A percentile compares a stretch with the other conserved stretches of the same genome.
phyloP scores from a whole-genome alignment of 2,797 vertebrate species.

The Neosalanx taihuensis region DNA sequence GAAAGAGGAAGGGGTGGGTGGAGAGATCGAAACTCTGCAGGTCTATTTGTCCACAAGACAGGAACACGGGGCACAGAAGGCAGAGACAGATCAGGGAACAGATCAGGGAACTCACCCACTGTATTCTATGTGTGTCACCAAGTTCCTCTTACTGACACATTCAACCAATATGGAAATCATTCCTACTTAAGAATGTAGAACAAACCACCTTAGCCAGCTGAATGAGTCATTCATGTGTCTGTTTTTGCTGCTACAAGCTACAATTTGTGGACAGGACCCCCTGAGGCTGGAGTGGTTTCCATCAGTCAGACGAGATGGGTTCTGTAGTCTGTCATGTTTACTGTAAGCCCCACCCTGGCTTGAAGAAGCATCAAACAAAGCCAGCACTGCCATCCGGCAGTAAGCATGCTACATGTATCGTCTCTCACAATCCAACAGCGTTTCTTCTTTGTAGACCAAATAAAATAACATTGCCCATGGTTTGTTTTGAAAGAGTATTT shows the following conservation, averaged over 20 bases:
- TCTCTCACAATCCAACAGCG: too few relatives aligned
- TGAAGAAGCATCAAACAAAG: background rate
- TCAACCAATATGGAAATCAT: background rate
- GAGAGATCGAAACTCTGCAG: slow-evolving; percentile 1
- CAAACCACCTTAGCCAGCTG: too few relatives aligned
- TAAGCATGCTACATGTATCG: too few relatives aligned
- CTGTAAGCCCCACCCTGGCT: background rate
- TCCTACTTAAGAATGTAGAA: too few relatives aligned
- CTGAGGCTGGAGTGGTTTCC: background rate
- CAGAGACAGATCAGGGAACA: too few relatives aligned
- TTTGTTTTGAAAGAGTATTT: background rate
- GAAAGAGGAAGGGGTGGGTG: slow-evolving; percentile 41
- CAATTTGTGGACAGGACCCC: background rate
- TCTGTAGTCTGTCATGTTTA: background rate
- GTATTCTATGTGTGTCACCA: background rate
- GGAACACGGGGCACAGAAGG: slow-evolving; percentile 11
- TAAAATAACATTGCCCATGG: too few relatives aligned
- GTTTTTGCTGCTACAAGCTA: slow-evolving; percentile 28
- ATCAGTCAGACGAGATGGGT: background rate
- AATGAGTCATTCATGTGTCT: slow-evolving; percentile 28
- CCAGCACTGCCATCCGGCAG: background rate
- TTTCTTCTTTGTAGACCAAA: background rate
- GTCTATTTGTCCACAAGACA: slow-evolving; percentile 12
- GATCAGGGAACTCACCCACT: too few relatives aligned
- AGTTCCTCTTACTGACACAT: background rate